These are phyloP conservation scores for Spodoptera littoralis DNA, from an alignment of 2,888 invertebrate genomes.

Conservation along the genomic window DNA sequence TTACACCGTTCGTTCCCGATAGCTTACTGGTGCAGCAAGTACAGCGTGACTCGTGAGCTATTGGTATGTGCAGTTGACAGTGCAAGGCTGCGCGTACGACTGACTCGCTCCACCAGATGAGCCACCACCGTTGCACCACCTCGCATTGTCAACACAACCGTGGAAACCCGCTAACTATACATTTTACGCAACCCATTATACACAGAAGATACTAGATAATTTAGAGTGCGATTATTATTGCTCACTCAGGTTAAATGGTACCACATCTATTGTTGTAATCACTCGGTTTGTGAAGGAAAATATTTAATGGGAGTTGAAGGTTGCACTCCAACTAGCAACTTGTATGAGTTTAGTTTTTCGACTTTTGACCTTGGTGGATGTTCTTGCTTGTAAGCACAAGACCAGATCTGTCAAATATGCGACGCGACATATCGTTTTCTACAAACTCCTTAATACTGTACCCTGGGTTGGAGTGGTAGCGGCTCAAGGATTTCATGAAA, in stretches of 20 bases:
- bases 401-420: too few species aligned
- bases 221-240: slow-evolving; percentile 72
- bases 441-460: too few species aligned
- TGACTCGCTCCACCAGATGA: slow-evolving; percentile 69
- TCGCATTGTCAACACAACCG: slow-evolving; percentile 84
- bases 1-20: slow-evolving; percentile 9
- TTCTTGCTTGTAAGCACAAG: too few species aligned
- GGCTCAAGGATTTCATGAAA: too few species aligned
- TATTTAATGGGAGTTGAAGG: slow-evolving; percentile 47
- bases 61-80: slow-evolving; percentile 76
- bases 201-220: slow-evolving; percentile 81
- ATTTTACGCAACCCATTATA: slow-evolving; percentile 84
- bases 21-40: slow-evolving; percentile 44
- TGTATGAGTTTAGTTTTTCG: background rate
- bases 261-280: slow-evolving; percentile 63
- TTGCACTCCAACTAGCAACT: background rate
- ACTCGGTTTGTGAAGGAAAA: slow-evolving; percentile 41
- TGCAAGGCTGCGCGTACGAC: slow-evolving; percentile 80
- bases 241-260: slow-evolving; percentile 63
- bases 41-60: slow-evolving; percentile 57
- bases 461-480: too few species aligned
- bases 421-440: too few species aligned
- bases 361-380: too few species aligned
- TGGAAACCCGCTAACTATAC: slow-evolving; percentile 79
- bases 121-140: slow-evolving; percentile 83